These are phyloP conservation scores for Crocuta crocuta DNA, from an alignment of 2,113 vertebrate genomes.

Conservation along the genomic window DNA sequence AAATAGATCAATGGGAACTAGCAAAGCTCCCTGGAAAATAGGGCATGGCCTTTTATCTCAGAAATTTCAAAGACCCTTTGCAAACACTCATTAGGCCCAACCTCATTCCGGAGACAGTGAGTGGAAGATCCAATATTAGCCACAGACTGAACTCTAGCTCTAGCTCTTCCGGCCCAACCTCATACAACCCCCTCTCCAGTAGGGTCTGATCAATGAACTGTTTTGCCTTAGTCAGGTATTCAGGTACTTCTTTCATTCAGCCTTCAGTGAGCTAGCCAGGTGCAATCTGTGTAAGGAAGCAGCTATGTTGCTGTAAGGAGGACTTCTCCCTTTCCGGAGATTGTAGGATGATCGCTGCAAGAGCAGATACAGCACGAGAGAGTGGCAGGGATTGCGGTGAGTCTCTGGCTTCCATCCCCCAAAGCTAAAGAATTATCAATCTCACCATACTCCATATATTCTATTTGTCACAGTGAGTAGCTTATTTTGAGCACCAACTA, in stretches of 20 bases:
- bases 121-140: background rate
- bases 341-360: background rate
- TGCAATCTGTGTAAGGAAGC: background rate
- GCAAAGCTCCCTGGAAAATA: conserved; percentile 36
- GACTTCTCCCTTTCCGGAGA: background rate
- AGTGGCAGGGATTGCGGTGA: background rate
- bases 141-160: background rate
- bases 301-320: background rate
- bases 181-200: background rate
- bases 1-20: conserved; percentile 47
- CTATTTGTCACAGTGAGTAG: background rate
- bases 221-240: background rate
- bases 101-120: background rate
- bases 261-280: background rate
- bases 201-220: background rate
- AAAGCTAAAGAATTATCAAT: background rate
- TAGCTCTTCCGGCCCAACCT: background rate
- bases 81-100: conserved; percentile 23
- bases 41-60: conserved; percentile 32
- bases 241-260: background rate
- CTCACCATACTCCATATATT: background rate
- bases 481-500: background rate
- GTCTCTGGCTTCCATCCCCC: background rate
- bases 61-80: conserved; percentile 56
- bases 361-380: background rate